Percentiles rank a stretch among this genome's conserved stretches.
These are phyloP conservation scores for Pardosa pseudoannulata DNA, from an alignment of 2,888 invertebrate genomes.

Conservation along the genomic window DNA sequence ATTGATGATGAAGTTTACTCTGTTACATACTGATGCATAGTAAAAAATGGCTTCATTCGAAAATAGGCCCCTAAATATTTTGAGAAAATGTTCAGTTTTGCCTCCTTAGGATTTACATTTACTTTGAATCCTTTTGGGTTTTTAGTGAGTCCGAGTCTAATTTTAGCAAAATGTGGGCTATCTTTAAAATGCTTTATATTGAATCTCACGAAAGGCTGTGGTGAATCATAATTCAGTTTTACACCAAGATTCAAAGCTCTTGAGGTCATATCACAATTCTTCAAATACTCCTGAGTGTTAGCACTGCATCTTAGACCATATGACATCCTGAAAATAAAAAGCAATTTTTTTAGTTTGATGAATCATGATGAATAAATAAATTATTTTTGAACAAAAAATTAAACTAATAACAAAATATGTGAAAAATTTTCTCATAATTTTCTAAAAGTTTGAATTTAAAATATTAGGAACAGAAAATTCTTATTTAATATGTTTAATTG, in stretches of 20 bases:
- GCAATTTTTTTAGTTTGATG: too few relatives aligned
- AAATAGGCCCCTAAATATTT: constrained; percentile 46
- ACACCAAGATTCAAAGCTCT: constrained; percentile 52
- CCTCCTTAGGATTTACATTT: constrained; percentile 41
- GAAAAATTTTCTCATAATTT: too few relatives aligned
- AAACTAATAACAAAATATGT: too few relatives aligned
- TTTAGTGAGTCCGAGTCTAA: constrained; percentile 40
- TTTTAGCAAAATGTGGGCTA: constrained; percentile 48
- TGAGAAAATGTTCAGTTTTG: constrained; percentile 54
- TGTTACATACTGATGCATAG: constrained; percentile 57
- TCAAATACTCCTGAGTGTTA: constrained; percentile 50
- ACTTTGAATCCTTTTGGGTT: constrained; percentile 59
- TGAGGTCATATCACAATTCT: constrained; percentile 65
- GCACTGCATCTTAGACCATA: constrained; percentile 53
- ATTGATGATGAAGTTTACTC: constrained; percentile 30
- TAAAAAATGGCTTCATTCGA: constrained; percentile 60
- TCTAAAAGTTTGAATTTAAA: too few relatives aligned
- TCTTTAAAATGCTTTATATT: constrained; percentile 45
- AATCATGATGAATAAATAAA: too few relatives aligned
- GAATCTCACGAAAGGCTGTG: constrained; percentile 46
- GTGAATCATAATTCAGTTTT: constrained; percentile 40
- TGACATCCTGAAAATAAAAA: constrained; percentile 52
- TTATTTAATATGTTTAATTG: too few relatives aligned
- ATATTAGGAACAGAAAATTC: too few relatives aligned
- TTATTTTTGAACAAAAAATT: too few relatives aligned